phyloP scores from a whole-genome alignment of 2,113 vertebrate genomes.

The Neogale vison region DNA sequence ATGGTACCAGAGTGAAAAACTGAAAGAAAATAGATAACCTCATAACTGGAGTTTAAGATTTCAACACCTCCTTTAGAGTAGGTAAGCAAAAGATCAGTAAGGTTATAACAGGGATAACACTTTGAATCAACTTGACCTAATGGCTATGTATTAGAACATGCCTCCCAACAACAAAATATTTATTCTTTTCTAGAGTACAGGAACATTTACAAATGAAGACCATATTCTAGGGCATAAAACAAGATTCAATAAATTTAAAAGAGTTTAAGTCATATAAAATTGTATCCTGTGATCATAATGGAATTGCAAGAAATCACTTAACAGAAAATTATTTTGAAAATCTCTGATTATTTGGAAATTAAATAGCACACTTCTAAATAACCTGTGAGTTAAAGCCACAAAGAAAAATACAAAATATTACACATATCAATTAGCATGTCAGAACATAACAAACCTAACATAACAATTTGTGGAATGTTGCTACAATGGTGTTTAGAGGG shows the following conservation, averaged over 20 bases:
- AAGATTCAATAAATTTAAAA: neutral
- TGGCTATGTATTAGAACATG: neutral
- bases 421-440: neutral
- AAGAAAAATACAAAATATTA: neutral
- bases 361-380: slow-evolving; percentile 1
- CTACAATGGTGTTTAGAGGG: neutral
- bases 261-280: neutral
- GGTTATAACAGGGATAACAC: neutral
- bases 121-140: neutral
- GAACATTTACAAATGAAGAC: neutral
- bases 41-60: neutral
- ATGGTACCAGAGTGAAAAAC: neutral
- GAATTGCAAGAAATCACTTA: neutral
- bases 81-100: slow-evolving; percentile 10
- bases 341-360: slow-evolving; percentile 23
- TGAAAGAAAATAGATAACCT: neutral
- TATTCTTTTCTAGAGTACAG: neutral
- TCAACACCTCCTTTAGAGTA: neutral
- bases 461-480: neutral
- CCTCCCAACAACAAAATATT: neutral
- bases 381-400: neutral
- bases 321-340: neutral
- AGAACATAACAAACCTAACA: neutral
- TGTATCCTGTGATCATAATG: neutral
- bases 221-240: neutral